Percentiles rank a stretch among this genome's conserved stretches.
phyloP scores from a whole-genome alignment of 2,888 invertebrate species.

The Apotomis betuletana region DNA sequence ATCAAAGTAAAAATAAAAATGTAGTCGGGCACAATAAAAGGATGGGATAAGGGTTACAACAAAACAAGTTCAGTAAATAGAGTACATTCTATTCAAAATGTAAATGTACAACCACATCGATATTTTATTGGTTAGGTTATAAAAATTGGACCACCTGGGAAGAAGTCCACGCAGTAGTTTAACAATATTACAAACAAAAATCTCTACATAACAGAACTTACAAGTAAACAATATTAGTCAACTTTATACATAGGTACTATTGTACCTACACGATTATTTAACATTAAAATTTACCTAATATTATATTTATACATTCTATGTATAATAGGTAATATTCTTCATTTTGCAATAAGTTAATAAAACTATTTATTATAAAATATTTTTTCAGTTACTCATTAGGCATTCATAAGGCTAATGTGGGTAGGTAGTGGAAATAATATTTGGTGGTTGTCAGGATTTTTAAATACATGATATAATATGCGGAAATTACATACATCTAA shows the following conservation, averaged over 20 bases:
- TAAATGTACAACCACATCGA: slow-evolving; percentile 84
- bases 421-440: slow-evolving; percentile 81
- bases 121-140: slow-evolving; percentile 84
- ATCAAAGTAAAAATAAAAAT: slow-evolving; percentile 25
- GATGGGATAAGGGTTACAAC: slow-evolving; percentile 67
- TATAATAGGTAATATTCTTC: slow-evolving; percentile 80
- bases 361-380: slow-evolving; percentile 77
- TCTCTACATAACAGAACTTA: slow-evolving; percentile 84
- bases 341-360: slow-evolving; percentile 83
- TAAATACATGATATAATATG: slow-evolving; percentile 59
- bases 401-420: slow-evolving; percentile 81
- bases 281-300: slow-evolving; percentile 79
- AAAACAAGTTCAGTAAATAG: slow-evolving; percentile 81
- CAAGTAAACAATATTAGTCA: slow-evolving; percentile 76
- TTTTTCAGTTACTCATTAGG: slow-evolving; percentile 81
- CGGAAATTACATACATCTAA: slow-evolving; percentile 51
- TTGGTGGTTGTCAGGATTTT: slow-evolving; percentile 74
- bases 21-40: slow-evolving; percentile 52
- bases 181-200: slow-evolving; percentile 84
- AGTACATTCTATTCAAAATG: slow-evolving; percentile 82
- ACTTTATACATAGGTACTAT: slow-evolving; percentile 83
- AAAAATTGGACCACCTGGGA: slow-evolving; percentile 81
- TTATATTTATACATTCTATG: slow-evolving; percentile 80
- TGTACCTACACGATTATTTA: slow-evolving; percentile 77
- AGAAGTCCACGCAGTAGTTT: slow-evolving; percentile 79